Conservation (phyloP, 2,797 vertebrate genomes). For the Borostomias antarcticus region DNA sequence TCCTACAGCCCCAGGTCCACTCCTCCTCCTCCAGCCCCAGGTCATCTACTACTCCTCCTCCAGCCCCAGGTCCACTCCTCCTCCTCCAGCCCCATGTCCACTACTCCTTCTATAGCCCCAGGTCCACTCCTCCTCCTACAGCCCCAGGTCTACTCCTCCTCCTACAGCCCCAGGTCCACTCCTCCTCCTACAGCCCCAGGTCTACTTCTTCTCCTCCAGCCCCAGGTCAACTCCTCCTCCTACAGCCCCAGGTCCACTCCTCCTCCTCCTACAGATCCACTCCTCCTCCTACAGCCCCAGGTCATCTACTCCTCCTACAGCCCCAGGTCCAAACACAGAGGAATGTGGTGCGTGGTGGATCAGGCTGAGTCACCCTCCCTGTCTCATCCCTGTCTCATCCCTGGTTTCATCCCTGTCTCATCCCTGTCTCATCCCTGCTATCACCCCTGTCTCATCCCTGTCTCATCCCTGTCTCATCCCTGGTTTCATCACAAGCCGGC, state of each 20-base stretch:
- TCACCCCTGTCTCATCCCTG: too few species aligned
- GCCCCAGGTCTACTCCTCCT: slow-evolving; percentile 12
- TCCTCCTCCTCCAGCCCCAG: too few species aligned
- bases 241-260: slow-evolving; percentile 3
- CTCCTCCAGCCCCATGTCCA: too few species aligned
- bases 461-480: slow-evolving; percentile 7
- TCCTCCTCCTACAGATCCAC: too few species aligned
- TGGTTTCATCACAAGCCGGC: slow-evolving; percentile 12
- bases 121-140: too few species aligned
- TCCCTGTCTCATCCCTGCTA: too few species aligned
- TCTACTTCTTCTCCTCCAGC: too few species aligned
- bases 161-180: too few species aligned
- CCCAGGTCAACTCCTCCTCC: neutral
- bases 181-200: neutral
- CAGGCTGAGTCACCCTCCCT: neutral
- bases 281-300: neutral
- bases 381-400: slow-evolving; percentile 3
- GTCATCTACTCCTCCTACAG: neutral
- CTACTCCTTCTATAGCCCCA: neutral
- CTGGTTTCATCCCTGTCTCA: slow-evolving; percentile 21
- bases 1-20: too few species aligned
- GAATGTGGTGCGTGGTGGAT: neutral
- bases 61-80: slow-evolving; percentile 7
- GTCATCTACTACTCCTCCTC: too few species aligned
- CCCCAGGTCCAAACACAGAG: slow-evolving; percentile 5